Conservation (phyloP, 2,797 vertebrate genomes). For the Lophius americanus region DNA sequence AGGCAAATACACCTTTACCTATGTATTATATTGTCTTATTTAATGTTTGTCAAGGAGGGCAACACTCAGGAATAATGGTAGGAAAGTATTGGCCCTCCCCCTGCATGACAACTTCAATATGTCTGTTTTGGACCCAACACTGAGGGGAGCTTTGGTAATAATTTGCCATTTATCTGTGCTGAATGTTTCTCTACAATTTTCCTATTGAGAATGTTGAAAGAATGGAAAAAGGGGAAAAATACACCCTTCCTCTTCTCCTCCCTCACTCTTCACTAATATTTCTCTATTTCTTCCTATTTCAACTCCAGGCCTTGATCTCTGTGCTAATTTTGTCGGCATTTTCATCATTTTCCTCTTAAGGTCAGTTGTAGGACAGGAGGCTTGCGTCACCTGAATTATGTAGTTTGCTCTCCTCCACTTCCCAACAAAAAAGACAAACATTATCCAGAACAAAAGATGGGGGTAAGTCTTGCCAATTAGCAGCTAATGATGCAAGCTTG, state of each 20-base stretch:
- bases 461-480: conserved; percentile 85
- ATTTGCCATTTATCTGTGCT: conserved; percentile 76
- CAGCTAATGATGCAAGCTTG: conserved; percentile 87
- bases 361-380: conserved; percentile 83
- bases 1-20: conserved; percentile 58
- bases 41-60: conserved; percentile 72
- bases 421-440: conserved; percentile 77
- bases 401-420: conserved; percentile 59
- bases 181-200: conserved; percentile 75
- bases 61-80: conserved; percentile 61
- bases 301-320: conserved; percentile 53
- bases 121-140: conserved; percentile 59
- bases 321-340: conserved; percentile 82
- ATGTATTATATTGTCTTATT: conserved; percentile 71
- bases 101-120: conserved; percentile 72
- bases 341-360: conserved; percentile 78
- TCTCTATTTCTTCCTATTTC: conserved; percentile 29
- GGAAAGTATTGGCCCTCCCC: conserved; percentile 62
- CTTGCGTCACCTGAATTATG: conserved; percentile 77
- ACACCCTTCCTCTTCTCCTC: conserved; percentile 45
- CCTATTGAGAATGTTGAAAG: conserved; percentile 72
- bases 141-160: conserved; percentile 74
- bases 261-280: conserved; percentile 25
- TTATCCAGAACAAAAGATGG: conserved; percentile 81
- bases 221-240: conserved; percentile 37